Conservation (phyloP, 2,888 invertebrate genomes). For the Diabrotica balteata region DNA sequence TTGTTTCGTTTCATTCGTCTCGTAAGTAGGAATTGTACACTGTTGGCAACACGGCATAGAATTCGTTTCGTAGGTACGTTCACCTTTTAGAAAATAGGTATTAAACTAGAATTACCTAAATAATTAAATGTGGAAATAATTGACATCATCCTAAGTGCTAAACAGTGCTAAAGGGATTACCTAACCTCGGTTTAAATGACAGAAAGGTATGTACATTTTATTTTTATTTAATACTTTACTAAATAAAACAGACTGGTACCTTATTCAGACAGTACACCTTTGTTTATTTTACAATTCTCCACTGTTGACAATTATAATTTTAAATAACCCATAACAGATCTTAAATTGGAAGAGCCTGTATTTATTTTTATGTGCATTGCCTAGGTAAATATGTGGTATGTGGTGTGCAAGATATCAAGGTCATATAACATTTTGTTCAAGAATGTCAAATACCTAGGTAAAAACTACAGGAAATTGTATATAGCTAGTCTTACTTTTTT, state of each 20-base stretch:
- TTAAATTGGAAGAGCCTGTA: conserved; percentile 14
- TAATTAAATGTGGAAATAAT: conserved; percentile 26
- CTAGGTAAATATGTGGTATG: conserved; percentile 34
- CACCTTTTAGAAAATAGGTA: conserved; percentile 33
- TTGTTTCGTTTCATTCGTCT: conserved; percentile 4
- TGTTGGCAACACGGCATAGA: conserved; percentile 31
- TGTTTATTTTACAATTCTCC: conserved; percentile 27
- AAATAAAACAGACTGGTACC: background rate
- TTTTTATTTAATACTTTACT: background rate
- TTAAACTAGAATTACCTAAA: conserved; percentile 29
- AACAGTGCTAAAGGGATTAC: conserved; percentile 39
- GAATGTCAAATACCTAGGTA: conserved; percentile 39
- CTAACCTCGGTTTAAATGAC: conserved; percentile 29
- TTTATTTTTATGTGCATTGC: conserved; percentile 38
- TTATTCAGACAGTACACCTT: background rate
- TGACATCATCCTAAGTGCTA: conserved; percentile 14
- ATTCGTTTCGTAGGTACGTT: conserved; percentile 29
- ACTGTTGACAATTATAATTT: conserved; percentile 24
- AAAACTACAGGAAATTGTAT: conserved; percentile 45
- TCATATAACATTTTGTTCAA: conserved; percentile 40
- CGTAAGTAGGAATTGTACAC: conserved; percentile 19
- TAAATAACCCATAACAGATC: background rate
- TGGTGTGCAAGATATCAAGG: conserved; percentile 42
- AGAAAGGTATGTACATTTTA: conserved; percentile 21
- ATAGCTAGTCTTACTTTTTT: conserved; percentile 29